These are phyloP conservation scores for Lathamus discolor DNA, from an alignment of 2,113 vertebrate species.

Conservation along the genomic window DNA sequence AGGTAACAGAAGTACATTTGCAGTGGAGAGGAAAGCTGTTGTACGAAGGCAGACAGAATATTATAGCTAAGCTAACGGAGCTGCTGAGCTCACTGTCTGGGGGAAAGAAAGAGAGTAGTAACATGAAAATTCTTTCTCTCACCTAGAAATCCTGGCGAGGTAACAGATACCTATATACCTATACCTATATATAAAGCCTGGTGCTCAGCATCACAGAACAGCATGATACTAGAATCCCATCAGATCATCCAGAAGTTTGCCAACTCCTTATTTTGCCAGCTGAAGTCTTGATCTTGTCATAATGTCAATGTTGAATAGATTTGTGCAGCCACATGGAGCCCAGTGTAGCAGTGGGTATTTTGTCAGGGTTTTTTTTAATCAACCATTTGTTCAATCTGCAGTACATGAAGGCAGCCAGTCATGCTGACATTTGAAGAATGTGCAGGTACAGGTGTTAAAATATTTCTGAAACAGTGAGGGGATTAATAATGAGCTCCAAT, in stretches of 20 bases:
- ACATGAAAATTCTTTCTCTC: background rate
- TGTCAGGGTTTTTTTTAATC: background rate
- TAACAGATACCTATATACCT: background rate
- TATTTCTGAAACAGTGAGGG: conserved; percentile 13
- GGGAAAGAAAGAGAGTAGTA: background rate
- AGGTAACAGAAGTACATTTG: background rate
- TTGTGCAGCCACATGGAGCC: background rate
- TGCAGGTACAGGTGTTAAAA: background rate
- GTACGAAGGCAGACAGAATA: background rate
- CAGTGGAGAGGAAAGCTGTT: background rate
- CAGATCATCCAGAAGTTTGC: background rate
- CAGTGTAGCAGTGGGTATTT: background rate
- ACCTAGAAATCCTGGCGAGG: background rate
- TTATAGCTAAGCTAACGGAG: background rate
- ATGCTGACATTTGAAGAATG: background rate
- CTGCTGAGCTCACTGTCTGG: background rate
- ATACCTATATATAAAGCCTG: background rate
- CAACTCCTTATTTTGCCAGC: background rate
- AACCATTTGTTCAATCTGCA: background rate
- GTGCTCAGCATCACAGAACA: background rate
- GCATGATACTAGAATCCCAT: background rate
- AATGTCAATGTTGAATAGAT: background rate
- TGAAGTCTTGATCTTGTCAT: background rate
- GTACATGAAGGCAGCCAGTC: background rate
- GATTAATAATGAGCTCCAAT: conserved; percentile 38